Evolutionary conservation across 1,140 invertebrate genomes (phyloP).

Genomic region (Drosophila tropicalis): DNA sequence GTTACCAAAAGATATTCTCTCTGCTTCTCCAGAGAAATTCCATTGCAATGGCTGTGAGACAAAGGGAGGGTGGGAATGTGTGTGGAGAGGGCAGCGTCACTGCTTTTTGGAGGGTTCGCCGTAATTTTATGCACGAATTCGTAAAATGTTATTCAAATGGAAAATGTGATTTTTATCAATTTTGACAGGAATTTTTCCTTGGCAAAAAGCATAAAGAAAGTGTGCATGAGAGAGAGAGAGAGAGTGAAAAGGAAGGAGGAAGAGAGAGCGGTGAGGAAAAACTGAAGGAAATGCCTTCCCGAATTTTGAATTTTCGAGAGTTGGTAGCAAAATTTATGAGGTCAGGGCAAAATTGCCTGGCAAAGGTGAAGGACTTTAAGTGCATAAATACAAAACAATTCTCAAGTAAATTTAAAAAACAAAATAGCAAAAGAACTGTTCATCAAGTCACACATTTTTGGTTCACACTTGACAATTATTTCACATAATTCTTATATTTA

Average conservation of each 20-base stretch:
- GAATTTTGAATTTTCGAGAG: conserved; percentile 23
- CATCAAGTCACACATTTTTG: too few relatives aligned
- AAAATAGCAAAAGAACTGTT: too few relatives aligned
- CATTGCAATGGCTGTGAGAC: conserved; percentile 43
- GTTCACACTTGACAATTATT: too few relatives aligned
- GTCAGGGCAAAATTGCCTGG: conserved; percentile 39
- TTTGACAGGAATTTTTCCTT: conserved; percentile 80
- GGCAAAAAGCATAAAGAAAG: conserved; percentile 50
- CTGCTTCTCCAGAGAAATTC: conserved; percentile 66
- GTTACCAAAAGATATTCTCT: conserved; percentile 68
- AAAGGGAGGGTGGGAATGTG: conserved; percentile 3
- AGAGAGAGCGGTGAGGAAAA: not conserved
- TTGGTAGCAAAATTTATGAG: conserved; percentile 42
- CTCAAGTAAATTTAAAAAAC: not conserved
- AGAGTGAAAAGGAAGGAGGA: not conserved
- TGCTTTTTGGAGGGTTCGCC: conserved; percentile 12
- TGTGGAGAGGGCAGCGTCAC: conserved; percentile 17
- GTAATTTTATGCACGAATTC: conserved; percentile 83
- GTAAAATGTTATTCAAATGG: conserved; percentile 83
- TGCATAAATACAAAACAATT: not conserved
- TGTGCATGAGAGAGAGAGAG: not conserved
- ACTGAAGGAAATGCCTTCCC: conserved; percentile 39
- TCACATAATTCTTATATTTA: too few relatives aligned
- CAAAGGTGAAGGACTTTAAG: conserved; percentile 6
- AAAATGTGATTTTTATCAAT: conserved; percentile 83